Percentiles rank a stretch among this genome's conserved stretches.
Evolutionary conservation across 2,888 invertebrate genomes (phyloP).

Genomic region (Lycophotia porphyrea): DNA sequence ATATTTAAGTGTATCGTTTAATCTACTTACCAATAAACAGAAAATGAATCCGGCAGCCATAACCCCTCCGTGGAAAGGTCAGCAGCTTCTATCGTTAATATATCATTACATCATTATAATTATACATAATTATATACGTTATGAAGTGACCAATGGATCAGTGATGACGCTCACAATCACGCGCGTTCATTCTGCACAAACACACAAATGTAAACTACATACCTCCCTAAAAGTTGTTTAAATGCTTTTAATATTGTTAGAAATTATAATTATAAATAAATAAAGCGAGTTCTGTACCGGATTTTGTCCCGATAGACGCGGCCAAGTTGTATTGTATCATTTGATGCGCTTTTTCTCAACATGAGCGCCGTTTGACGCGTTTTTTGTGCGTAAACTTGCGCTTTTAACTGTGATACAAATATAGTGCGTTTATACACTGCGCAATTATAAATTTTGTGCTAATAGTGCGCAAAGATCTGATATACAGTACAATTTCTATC

Average conservation of each 20-base stretch:
- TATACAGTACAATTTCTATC: constrained; percentile 53
- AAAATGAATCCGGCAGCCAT: constrained; percentile 79
- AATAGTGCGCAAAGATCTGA: constrained; percentile 46
- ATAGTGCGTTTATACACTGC: constrained; percentile 38
- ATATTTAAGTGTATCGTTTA: constrained; percentile 35
- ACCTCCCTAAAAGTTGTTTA: constrained; percentile 81
- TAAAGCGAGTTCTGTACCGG: constrained; percentile 73
- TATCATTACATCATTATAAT: constrained; percentile 62
- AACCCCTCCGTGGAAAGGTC: constrained; percentile 73
- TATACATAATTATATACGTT: constrained; percentile 72
- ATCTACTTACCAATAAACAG: constrained; percentile 83
- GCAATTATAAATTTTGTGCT: constrained; percentile 40
- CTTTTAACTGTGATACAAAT: constrained; percentile 40
- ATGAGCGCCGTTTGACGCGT: constrained; percentile 42
- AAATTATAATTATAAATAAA: constrained; percentile 77
- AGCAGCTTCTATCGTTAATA: constrained; percentile 68
- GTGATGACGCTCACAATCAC: constrained; percentile 63
- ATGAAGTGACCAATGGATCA: constrained; percentile 64
- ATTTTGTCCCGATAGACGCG: constrained; percentile 45
- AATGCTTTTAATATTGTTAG: constrained; percentile 81
- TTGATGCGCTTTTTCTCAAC: constrained; percentile 4
- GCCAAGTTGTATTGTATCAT: constrained; percentile 51
- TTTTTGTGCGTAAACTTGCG: constrained; percentile 46
- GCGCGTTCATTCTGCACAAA: constrained; percentile 53
- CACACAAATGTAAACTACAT: constrained; percentile 75